Conservation (phyloP, 2,113 vertebrate genomes). For the Notothenia coriiceps region DNA sequence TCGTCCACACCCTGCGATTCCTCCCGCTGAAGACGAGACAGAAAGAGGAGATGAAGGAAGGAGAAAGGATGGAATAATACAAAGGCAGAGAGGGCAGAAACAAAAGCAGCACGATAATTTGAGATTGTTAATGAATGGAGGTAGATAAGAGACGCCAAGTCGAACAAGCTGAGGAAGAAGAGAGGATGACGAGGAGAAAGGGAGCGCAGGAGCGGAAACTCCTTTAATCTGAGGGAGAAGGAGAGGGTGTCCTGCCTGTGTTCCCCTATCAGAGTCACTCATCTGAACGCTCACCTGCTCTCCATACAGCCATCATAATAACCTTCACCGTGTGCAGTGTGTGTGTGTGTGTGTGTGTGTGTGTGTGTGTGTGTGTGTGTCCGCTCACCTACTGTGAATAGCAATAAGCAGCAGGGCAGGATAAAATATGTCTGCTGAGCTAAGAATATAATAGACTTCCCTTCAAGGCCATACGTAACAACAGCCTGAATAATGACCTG, state of each 20-base stretch:
- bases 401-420: constrained; percentile 69
- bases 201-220: constrained; percentile 49
- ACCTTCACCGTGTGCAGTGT: constrained; percentile 55
- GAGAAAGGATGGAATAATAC: neutral
- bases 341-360: constrained; percentile 14
- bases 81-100: constrained; percentile 27
- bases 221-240: constrained; percentile 66
- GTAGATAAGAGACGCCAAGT: constrained; percentile 36
- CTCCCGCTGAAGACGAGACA: constrained; percentile 39
- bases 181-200: constrained; percentile 39
- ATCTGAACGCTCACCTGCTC: constrained; percentile 72
- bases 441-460: constrained; percentile 72
- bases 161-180: constrained; percentile 16
- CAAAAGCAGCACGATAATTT: constrained; percentile 28
- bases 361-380: constrained; percentile 42
- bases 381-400: constrained; percentile 60
- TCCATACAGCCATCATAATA: constrained; percentile 72
- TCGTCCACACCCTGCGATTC: constrained; percentile 61
- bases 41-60: constrained; percentile 22
- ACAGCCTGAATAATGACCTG: constrained; percentile 72
- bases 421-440: constrained; percentile 73
- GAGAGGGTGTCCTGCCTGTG: constrained; percentile 66
- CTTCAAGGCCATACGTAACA: constrained; percentile 72
- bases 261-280: constrained; percentile 70
- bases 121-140: constrained; percentile 37